These are phyloP conservation scores for Pelmatolapia mariae DNA, from an alignment of 2,113 vertebrate genomes.

Conservation along the genomic window DNA sequence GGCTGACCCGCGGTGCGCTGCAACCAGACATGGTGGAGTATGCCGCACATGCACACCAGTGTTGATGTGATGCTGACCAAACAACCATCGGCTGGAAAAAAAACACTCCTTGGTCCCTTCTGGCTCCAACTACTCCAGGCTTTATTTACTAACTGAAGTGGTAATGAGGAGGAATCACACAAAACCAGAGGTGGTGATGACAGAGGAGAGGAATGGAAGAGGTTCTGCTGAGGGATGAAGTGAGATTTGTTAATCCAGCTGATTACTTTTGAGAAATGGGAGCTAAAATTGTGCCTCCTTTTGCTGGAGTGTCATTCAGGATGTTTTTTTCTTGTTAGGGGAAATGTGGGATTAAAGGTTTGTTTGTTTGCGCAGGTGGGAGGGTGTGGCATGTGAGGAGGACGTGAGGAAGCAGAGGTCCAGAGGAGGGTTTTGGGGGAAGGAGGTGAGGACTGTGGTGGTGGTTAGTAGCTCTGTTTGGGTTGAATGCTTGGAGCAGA, in stretches of 20 bases:
- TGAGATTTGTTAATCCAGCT: constrained; percentile 2
- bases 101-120: not conserved
- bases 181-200: constrained; percentile 45
- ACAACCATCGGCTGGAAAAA: not conserved
- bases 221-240: not conserved
- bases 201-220: not conserved
- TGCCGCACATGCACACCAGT: not conserved
- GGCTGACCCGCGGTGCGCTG: not conserved
- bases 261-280: constrained; percentile 3
- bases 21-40: not conserved
- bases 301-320: not conserved
- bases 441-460: not conserved
- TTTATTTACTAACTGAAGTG: constrained; percentile 35
- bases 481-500: constrained; percentile 20
- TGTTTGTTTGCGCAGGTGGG: constrained; percentile 36
- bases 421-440: not conserved
- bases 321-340: not conserved
- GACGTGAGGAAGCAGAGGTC: constrained; percentile 5
- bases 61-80: constrained; percentile 1
- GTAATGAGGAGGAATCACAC: constrained; percentile 37
- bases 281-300: constrained; percentile 21
- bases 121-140: not conserved
- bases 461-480: not conserved
- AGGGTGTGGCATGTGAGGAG: constrained; percentile 23
- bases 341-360: constrained; percentile 20